phyloP scores from a whole-genome alignment of 2,113 vertebrate species.

The Climacteris rufus region DNA sequence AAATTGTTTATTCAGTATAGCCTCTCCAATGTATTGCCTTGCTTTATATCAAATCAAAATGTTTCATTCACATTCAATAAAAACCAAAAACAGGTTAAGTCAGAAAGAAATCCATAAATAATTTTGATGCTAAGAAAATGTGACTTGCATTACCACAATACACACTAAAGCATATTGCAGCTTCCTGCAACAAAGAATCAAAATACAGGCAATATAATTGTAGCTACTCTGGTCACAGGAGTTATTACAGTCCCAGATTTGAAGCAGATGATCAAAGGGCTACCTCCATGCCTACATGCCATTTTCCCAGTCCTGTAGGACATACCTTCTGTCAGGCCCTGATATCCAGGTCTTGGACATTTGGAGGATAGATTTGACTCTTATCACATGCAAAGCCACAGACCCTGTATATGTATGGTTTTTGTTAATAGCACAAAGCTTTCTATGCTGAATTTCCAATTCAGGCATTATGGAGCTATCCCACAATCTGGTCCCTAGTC shows the following conservation, averaged over 20 bases:
- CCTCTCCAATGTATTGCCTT: not conserved
- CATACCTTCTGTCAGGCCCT: not conserved
- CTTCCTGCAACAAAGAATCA: not conserved
- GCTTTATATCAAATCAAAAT: slow-evolving; percentile 12
- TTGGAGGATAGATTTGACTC: not conserved
- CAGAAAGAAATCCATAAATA: not conserved
- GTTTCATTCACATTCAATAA: not conserved
- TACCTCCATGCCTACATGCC: not conserved
- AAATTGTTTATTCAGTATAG: not conserved
- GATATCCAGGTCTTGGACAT: not conserved
- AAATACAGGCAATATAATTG: not conserved
- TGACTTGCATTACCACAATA: not conserved
- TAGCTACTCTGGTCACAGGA: not conserved
- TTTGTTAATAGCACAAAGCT: not conserved
- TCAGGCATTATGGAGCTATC: not conserved
- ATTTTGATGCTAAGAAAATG: not conserved
- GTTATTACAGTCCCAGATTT: not conserved
- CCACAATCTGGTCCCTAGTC: not conserved
- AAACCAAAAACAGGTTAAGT: not conserved
- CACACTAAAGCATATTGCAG: not conserved
- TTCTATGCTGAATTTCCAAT: not conserved
- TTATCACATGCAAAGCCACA: not conserved
- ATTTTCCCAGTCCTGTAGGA: not conserved
- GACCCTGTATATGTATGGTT: rapidly evolving
- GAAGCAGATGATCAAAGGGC: not conserved